Base-by-base conservation (phyloP, 2,888 invertebrate genomes). In the Pachycephus smyrnensis region DNA sequence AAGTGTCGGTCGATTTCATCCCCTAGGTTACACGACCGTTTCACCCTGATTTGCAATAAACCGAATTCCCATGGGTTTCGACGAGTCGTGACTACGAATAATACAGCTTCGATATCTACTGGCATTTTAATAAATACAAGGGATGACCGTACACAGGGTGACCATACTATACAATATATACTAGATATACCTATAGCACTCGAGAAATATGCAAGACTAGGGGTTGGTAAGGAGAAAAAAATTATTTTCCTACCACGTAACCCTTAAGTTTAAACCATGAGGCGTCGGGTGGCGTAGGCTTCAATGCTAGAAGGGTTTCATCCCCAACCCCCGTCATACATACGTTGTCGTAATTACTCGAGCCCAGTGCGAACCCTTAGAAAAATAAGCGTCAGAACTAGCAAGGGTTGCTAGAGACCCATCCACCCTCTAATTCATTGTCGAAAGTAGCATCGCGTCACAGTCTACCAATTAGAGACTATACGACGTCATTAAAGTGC, bases 251-350 rank as follows among this genome's bases (percentile, higher is more conserved):
- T n/a, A 31, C 76, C 81, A 82, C 82, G 81, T 82, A 84, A 85
- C 80, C 77, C 35, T 12, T 78, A 77, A 77, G 82, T 80, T 81
- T 81, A 81, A 84, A 77, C 73, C 69, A 78, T 76, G 68, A 71
- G 74, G 80, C 77, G 80, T 84, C 82, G 81, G 81, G 82, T 83
- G 82, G 78, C 80, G 77, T 77, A 80, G 84, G 82, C 83, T 86
- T 85, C 82, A 80, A 82, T 83, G 81, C 77, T 82, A 77, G 81
- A 86, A 86, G 87, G 87, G 87, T 85, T 86, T 83, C 87, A 83
- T 81, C 82, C 82, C 81, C 81, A 69, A 76, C 73, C 23, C 68
- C 76, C 74, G 79, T 80, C 80, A 79, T 82, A 83, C 82, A 80
- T 82, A 81, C 76, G 81, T 83, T 81, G 80, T 73, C 77, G 81